Conservation (phyloP, 2,113 vertebrate genomes). For the Pleuronectes platessa region DNA sequence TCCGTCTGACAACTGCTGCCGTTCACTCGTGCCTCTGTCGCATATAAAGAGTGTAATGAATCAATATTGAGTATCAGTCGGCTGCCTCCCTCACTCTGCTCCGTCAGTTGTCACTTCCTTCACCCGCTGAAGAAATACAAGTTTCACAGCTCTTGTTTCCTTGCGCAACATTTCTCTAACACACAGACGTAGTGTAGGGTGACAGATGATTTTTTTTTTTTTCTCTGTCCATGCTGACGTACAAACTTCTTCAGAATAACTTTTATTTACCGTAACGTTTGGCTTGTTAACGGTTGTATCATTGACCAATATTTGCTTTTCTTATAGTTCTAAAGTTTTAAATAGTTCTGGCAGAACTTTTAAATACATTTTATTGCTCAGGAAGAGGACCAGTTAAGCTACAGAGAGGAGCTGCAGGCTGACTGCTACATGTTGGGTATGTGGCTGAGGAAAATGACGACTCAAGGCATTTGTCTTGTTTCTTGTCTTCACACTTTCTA, state of each 20-base stretch:
- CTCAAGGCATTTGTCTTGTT: neutral
- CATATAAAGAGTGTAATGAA: constrained; percentile 60
- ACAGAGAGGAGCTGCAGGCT: constrained; percentile 9
- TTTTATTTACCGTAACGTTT: neutral
- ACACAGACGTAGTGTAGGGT: constrained; percentile 11
- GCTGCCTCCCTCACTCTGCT: constrained; percentile 64
- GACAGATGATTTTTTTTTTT: constrained; percentile 13
- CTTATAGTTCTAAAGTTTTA: neutral
- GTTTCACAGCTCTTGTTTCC: constrained; percentile 70
- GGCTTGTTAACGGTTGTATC: neutral
- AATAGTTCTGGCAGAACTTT: neutral
- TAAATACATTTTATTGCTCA: neutral
- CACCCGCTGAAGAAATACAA: constrained; percentile 54
- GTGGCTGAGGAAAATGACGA: neutral
- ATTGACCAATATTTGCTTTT: neutral
- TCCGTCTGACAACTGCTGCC: constrained; percentile 58
- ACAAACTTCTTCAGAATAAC: neutral
- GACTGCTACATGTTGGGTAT: neutral
- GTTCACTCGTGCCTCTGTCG: constrained; percentile 40
- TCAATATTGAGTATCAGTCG: constrained; percentile 72
- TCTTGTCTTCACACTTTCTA: constrained; percentile 1
- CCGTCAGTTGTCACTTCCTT: constrained; percentile 75
- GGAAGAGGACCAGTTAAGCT: neutral
- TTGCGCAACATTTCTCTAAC: constrained; percentile 53
- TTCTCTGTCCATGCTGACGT: constrained; percentile 1